Evolutionary conservation across 2,888 invertebrate species (phyloP).

Genomic region (Galerucella nymphaeae): DNA sequence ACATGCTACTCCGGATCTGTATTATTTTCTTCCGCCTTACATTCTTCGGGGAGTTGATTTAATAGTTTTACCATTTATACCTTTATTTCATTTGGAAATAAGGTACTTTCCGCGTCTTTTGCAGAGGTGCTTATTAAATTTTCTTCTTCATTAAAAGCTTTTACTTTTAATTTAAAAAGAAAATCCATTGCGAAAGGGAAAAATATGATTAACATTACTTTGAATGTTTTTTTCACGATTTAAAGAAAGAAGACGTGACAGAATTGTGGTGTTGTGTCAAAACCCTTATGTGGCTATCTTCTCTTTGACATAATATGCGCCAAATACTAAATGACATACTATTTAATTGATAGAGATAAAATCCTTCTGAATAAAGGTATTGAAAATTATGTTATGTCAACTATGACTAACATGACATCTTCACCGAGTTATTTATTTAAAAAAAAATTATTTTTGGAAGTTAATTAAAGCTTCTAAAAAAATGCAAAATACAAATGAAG

Average conservation of each 20-base stretch:
- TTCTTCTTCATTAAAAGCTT: constrained; percentile 61
- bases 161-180: constrained; percentile 50
- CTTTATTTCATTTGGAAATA: constrained; percentile 60
- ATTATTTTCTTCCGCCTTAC: constrained; percentile 15
- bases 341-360: no score
- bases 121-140: constrained; percentile 63
- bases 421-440: background rate
- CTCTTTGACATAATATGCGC: no score
- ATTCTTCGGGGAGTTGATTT: constrained; percentile 48
- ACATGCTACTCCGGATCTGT: background rate
- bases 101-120: constrained; percentile 60
- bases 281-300: no score
- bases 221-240: no score
- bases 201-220: no score
- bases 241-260: no score
- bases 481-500: constrained; percentile 13
- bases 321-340: no score
- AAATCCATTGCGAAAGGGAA: constrained; percentile 54
- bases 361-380: no score
- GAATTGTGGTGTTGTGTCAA: no score
- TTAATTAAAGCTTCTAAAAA: constrained; percentile 22
- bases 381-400: background rate
- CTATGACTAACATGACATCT: background rate
- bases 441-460: constrained; percentile 18
- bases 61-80: constrained; percentile 62